phyloP scores from a whole-genome alignment of 2,113 vertebrate species.

The Australoheros scitulus region DNA sequence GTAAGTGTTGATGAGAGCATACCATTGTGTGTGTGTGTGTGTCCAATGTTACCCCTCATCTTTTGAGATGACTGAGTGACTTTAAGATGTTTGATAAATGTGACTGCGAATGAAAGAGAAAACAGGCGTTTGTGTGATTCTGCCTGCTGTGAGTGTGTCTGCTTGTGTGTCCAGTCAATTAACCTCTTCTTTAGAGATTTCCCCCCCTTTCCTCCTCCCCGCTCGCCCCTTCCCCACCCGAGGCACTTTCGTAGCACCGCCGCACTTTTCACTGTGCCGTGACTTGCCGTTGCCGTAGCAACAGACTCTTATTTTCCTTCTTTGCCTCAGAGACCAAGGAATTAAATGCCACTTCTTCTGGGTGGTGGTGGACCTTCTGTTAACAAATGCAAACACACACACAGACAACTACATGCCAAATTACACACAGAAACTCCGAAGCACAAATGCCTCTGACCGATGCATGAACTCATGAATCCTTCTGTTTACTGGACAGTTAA shows the following conservation, averaged over 20 bases:
- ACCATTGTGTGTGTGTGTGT: background rate
- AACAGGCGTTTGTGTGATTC: background rate
- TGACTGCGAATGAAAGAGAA: slow-evolving; percentile 19
- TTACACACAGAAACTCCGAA: background rate
- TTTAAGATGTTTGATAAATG: background rate
- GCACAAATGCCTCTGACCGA: background rate
- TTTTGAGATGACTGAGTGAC: slow-evolving; percentile 2
- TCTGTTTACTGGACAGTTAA: background rate
- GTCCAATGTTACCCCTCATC: slow-evolving; percentile 17
- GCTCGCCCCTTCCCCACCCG: slow-evolving; percentile 16
- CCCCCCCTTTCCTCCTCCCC: background rate
- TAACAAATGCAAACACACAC: slow-evolving; percentile 6
- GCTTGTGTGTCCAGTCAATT: slow-evolving; percentile 56
- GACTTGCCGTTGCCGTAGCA: slow-evolving; percentile 72
- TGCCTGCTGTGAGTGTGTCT: background rate
- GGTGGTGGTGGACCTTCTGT: slow-evolving; percentile 17
- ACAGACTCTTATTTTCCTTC: slow-evolving; percentile 53
- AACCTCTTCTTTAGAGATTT: slow-evolving; percentile 45
- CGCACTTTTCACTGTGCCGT: slow-evolving; percentile 50
- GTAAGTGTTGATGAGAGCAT: background rate
- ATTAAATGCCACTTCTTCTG: slow-evolving; percentile 67
- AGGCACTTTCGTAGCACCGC: slow-evolving; percentile 33
- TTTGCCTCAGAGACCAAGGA: slow-evolving; percentile 22
- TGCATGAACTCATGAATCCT: background rate
- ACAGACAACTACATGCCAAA: background rate